phyloP scores from a whole-genome alignment of 2,797 vertebrate species.

The Acanthornis magna region DNA sequence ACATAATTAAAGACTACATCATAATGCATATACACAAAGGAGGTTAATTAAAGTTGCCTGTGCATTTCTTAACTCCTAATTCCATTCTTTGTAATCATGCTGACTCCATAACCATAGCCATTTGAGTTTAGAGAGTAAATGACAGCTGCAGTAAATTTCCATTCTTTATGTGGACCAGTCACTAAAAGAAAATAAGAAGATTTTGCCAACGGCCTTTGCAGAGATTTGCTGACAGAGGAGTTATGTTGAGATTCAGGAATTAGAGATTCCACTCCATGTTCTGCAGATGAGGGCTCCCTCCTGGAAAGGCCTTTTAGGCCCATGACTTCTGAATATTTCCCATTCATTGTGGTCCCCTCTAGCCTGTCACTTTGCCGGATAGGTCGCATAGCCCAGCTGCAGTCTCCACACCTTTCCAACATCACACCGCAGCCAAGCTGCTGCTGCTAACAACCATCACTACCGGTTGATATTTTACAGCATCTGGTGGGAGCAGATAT shows the following conservation, averaged over 20 bases:
- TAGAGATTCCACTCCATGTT: background rate
- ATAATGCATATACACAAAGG: conserved; percentile 49
- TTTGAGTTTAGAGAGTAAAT: conserved; percentile 31
- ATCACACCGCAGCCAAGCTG: background rate
- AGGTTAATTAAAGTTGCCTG: conserved; percentile 63
- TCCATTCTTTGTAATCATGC: conserved; percentile 55
- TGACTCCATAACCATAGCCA: conserved; percentile 15
- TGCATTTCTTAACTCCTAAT: conserved; percentile 58
- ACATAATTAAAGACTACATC: conserved; percentile 63
- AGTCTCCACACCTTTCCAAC: background rate
- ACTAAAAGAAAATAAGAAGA: background rate
- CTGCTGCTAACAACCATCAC: background rate
- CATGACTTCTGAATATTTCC: background rate
- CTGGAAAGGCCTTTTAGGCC: background rate
- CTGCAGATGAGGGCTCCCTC: background rate
- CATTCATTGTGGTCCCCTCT: background rate
- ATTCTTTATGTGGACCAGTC: background rate
- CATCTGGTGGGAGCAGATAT: conserved; percentile 14
- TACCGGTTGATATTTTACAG: background rate
- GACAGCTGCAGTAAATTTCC: conserved; percentile 32
- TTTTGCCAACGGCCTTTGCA: background rate
- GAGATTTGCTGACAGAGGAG: background rate
- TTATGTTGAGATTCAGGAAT: background rate
- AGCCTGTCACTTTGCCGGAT: background rate
- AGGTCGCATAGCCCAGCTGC: background rate